Base-by-base conservation (phyloP, 2,797 vertebrate genomes). In the Oryzias dopingdopingensis region DNA sequence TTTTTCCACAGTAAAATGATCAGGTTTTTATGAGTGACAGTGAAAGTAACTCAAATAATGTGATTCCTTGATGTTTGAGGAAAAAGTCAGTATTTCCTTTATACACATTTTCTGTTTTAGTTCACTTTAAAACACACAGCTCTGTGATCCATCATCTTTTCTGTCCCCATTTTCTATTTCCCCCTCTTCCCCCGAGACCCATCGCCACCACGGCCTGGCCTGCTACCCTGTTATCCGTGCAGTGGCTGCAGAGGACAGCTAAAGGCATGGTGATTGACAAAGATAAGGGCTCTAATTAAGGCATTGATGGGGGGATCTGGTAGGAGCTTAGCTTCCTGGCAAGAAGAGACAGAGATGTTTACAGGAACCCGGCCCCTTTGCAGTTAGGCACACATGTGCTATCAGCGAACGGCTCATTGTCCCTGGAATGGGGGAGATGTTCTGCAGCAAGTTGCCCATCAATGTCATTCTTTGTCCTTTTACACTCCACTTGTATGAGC, bases 371-470 rank as follows among this genome's bases (percentile, higher is more conserved):
- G 72, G 77, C 81, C 75, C 12, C 59, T 50, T 68, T 23, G 55
- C 88, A 90, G 87, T 89, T 90, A 90, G 75, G 79, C 80, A 70
- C 86, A 87, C 88, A 89, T 88, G 84, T 88, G 86, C 84, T 89
- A 85, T 89, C 87, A 76, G 79, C 61, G 64, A 88, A 86, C 88
- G 76, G 80, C 76, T 74, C 80, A 6, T 56, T 82, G 83, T 81
- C 83, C 74, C 81, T 59, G 57, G 58, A 80, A 86, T 45, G 42
- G 51, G 47, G 49, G 59, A 78, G 76, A 73, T 52, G 52, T 70
- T 79, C 66, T 58, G 72, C 73, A 49, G 79, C 73, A 72, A 62
- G 64, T 60, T 52, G 68, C 74, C 82, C 69, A 84, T 84, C 89
- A 90, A 84, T 84, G 88, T 89, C 87, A 85, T 87, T 86, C 82